These are phyloP conservation scores for Gobiocypris rarus DNA, from an alignment of 2,113 vertebrate genomes.

Conservation along the genomic window DNA sequence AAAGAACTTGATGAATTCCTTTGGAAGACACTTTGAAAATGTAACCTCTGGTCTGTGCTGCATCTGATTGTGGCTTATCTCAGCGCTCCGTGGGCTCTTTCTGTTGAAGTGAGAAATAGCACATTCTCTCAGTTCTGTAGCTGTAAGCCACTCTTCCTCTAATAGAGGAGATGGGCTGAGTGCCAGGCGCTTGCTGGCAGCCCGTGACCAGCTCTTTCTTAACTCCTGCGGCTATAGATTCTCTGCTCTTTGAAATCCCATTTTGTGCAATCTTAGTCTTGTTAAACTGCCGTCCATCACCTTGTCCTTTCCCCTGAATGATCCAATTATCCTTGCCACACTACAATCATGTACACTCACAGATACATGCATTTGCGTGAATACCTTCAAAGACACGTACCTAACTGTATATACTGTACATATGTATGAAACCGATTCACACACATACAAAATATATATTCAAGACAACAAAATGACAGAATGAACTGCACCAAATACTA, in stretches of 20 bases:
- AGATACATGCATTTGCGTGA: background rate
- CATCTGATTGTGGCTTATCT: conserved; percentile 34
- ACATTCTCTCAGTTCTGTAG: conserved; percentile 34
- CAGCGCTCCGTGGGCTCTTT: conserved; percentile 19
- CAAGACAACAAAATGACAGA: background rate
- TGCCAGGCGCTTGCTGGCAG: conserved; percentile 45
- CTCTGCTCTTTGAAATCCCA: conserved; percentile 50
- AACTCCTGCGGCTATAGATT: conserved; percentile 46
- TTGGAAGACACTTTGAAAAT: conserved; percentile 1
- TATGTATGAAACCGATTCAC: background rate
- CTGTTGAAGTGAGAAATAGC: conserved; percentile 38
- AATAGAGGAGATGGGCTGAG: conserved; percentile 51
- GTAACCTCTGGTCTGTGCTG: background rate
- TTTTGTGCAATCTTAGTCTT: conserved; percentile 56
- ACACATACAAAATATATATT: background rate
- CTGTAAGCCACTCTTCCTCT: conserved; percentile 44
- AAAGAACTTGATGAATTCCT: background rate
- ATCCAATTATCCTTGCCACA: conserved; percentile 40
- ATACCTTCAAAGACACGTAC: conserved; percentile 17
- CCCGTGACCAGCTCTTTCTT: conserved; percentile 38
- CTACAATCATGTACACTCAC: conserved; percentile 23
- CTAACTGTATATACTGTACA: conserved; percentile 3
- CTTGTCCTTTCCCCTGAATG: conserved; percentile 32
- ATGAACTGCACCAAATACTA: background rate
- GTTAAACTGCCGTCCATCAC: conserved; percentile 57